Evolutionary conservation across 2,888 invertebrate genomes (phyloP), one percentile per base, ranked within the genome.

Genomic region (Vandiemenella viatica): DNA sequence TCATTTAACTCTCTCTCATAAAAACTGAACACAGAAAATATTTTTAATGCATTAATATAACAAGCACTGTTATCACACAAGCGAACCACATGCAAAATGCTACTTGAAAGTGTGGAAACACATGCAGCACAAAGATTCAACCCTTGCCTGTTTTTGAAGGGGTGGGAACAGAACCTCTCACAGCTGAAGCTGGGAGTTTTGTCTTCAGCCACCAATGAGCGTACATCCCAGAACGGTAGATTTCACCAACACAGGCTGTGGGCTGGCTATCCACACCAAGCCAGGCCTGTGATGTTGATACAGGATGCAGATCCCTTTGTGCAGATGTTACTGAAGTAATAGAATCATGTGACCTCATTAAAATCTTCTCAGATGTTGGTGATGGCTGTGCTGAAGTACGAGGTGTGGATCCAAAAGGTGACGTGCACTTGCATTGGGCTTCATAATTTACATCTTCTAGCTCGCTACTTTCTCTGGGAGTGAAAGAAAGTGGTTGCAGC

Each of bases 161-260:
- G 64, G 65, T 48, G 37, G 49, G 46, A 44, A 42, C 32, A n/a
- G n/a, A n/a, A n/a, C n/a, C n/a, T n/a, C n/a, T n/a, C 16, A 54
- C 40, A 23, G 55, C 54, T 10, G 50, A 54, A 57, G 73, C 75
- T 55, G 84, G 84, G 63, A 86, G 74, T 63, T 82, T 81, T 63
- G 84, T 85, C 74, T 89, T 89, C 72, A 88, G 80, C 87, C 88
- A 89, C 89, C 89, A 89, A 71, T 89, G 89, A 55, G 87, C 88
- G 67, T 89, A 89, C 67, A 89, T 72, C 61, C 86, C 87, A 43
- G 87, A 86, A 52, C 81, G 82, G 67, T 81, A 89, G 62, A 81
- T 71, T n/a, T n/a, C n/a, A 66, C 74, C 66, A 56, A 46, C 58
- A 20, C 49, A 46, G n/a, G 43, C 15, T 13, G 19, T 15, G 23